phyloP scores from a whole-genome alignment of 2,888 invertebrate genomes.

The Euplagia quadripunctaria region DNA sequence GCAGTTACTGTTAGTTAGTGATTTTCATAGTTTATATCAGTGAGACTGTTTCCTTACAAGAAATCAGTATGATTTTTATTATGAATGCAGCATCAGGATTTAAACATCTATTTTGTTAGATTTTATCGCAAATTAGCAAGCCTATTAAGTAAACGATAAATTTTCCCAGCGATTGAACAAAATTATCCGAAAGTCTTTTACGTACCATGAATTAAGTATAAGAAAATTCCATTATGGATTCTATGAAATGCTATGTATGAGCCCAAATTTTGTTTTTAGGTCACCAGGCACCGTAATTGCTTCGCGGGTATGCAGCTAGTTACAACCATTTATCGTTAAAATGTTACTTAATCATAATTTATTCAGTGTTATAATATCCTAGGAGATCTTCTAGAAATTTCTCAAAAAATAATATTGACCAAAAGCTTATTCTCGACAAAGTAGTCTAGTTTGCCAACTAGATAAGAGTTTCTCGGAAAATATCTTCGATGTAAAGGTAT shows the following conservation, averaged over 20 bases:
- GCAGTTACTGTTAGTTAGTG: too few species aligned
- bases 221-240: constrained; percentile 26
- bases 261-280: constrained; percentile 33
- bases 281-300: constrained; percentile 35
- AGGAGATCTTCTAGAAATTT: background rate
- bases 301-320: constrained; percentile 19
- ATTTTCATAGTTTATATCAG: too few species aligned
- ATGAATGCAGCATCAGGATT: background rate
- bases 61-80: background rate
- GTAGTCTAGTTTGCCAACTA: background rate
- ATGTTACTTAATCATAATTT: constrained; percentile 9
- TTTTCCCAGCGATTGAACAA: constrained; percentile 1
- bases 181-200: constrained; percentile 13
- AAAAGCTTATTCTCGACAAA: background rate
- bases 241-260: constrained; percentile 19
- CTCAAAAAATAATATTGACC: background rate
- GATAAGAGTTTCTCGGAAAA: background rate
- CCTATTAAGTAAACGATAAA: background rate
- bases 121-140: background rate
- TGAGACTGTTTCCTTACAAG: too few species aligned
- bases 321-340: background rate
- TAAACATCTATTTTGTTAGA: too few species aligned
- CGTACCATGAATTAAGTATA: constrained; percentile 24
- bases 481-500: background rate
- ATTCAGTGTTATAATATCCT: background rate